Evolutionary conservation across 2,888 invertebrate species (phyloP).

Genomic region (Melanostoma scalare): DNA sequence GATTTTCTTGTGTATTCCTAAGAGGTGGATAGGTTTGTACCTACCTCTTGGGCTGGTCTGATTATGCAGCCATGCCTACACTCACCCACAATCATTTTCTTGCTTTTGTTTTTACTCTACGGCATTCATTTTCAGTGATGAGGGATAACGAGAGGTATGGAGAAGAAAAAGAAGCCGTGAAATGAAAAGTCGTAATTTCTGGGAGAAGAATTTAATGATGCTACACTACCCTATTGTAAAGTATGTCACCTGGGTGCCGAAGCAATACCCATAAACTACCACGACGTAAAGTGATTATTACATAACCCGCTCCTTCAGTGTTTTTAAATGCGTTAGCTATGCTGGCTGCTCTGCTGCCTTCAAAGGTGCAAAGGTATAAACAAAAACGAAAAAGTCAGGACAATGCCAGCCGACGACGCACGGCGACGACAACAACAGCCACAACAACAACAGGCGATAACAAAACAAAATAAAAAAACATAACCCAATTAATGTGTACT

Average conservation of each 20-base stretch:
- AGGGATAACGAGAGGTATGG: not conserved
- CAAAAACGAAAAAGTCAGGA: slow-evolving; percentile 48
- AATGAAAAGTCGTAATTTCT: slow-evolving; percentile 53
- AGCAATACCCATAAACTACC: slow-evolving; percentile 45
- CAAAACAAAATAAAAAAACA: slow-evolving; percentile 15
- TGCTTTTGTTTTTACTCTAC: slow-evolving; percentile 20
- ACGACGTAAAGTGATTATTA: slow-evolving; percentile 65
- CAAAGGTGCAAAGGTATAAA: slow-evolving; percentile 14
- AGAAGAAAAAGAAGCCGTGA: not conserved
- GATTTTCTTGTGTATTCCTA: not conserved
- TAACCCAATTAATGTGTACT: slow-evolving; percentile 54
- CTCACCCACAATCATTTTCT: slow-evolving; percentile 40
- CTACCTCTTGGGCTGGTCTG: slow-evolving; percentile 7
- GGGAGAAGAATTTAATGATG: slow-evolving; percentile 69
- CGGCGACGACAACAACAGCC: slow-evolving; percentile 10
- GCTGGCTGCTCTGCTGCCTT: slow-evolving; percentile 16
- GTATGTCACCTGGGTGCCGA: slow-evolving; percentile 69
- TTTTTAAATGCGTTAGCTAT: slow-evolving; percentile 56
- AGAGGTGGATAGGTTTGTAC: too few species aligned
- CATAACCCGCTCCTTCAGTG: slow-evolving; percentile 21
- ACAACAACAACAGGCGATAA: slow-evolving; percentile 7
- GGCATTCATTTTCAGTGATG: slow-evolving; percentile 19
- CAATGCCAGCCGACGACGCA: slow-evolving; percentile 21
- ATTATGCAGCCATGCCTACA: slow-evolving; percentile 33
- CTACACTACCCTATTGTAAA: slow-evolving; percentile 63